Percentiles rank a stretch among this genome's conserved stretches.
Conservation (phyloP, 2,888 invertebrate genomes). For the Pedicia rivosa region DNA sequence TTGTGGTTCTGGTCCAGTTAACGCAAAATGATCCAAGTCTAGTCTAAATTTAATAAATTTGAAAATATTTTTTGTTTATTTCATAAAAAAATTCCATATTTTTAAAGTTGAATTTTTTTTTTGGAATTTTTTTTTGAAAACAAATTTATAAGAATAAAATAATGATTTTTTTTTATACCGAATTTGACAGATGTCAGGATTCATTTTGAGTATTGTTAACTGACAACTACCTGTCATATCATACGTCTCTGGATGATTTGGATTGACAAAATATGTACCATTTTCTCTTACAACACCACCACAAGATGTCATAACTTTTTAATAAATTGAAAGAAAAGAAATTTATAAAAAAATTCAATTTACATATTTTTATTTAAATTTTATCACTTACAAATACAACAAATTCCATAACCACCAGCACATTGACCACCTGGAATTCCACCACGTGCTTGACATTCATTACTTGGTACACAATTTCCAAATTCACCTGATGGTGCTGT, state of each 20-base stretch:
- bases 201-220: constrained; percentile 59
- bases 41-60: constrained; percentile 33
- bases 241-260: constrained; percentile 55
- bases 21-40: constrained; percentile 62
- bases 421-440: constrained; percentile 65
- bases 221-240: constrained; percentile 75
- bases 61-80: background rate
- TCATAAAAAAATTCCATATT: no score
- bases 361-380: constrained; percentile 3
- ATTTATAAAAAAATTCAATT: background rate
- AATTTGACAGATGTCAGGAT: constrained; percentile 68
- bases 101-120: background rate
- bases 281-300: constrained; percentile 64
- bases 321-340: background rate
- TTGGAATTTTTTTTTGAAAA: background rate
- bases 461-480: constrained; percentile 57
- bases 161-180: no score
- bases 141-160: background rate
- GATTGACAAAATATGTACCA: constrained; percentile 74
- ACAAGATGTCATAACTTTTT: constrained; percentile 58
- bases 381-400: constrained; percentile 26
- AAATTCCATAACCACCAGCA: constrained; percentile 37
- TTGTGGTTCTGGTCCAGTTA: constrained; percentile 56
- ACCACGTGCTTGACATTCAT: constrained; percentile 54
- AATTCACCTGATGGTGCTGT: constrained; percentile 59